Evolutionary conservation across 2,113 vertebrate genomes (phyloP).

Genomic region (Cervus canadensis): DNA sequence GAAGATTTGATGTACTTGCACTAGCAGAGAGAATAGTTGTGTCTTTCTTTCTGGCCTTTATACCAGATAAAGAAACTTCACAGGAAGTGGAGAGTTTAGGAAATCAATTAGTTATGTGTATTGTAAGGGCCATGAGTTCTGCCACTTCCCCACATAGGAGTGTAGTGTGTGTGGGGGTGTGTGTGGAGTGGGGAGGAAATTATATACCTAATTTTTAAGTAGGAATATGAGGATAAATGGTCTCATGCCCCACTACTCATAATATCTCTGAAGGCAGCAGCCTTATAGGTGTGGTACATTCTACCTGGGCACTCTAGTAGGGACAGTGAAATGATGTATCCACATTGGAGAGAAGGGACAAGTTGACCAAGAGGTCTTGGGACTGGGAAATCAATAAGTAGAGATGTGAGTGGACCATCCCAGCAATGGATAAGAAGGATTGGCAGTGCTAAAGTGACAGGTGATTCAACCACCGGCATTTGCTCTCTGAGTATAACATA

Average conservation of each 20-base stretch:
- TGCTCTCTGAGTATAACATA: too few species aligned
- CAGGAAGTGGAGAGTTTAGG: background rate
- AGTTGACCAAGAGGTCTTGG: background rate
- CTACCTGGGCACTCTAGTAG: background rate
- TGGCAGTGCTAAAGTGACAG: background rate
- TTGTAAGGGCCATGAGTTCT: background rate
- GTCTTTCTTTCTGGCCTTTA: background rate
- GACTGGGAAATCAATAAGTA: background rate
- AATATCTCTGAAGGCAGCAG: background rate
- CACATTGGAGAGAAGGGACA: background rate
- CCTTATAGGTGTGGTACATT: background rate
- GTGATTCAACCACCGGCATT: accelerated
- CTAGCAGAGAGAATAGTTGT: background rate
- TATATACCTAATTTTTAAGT: background rate
- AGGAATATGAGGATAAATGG: background rate
- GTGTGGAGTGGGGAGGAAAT: background rate
- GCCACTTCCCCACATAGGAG: background rate
- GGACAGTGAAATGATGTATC: background rate
- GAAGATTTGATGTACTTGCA: background rate
- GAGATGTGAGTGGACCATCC: background rate
- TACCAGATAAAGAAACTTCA: background rate
- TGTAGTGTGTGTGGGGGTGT: background rate
- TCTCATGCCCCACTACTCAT: background rate
- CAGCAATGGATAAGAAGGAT: background rate
- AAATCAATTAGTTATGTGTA: background rate